phyloP scores from a whole-genome alignment of 1,140 invertebrate species.

The Ostrea edulis region DNA sequence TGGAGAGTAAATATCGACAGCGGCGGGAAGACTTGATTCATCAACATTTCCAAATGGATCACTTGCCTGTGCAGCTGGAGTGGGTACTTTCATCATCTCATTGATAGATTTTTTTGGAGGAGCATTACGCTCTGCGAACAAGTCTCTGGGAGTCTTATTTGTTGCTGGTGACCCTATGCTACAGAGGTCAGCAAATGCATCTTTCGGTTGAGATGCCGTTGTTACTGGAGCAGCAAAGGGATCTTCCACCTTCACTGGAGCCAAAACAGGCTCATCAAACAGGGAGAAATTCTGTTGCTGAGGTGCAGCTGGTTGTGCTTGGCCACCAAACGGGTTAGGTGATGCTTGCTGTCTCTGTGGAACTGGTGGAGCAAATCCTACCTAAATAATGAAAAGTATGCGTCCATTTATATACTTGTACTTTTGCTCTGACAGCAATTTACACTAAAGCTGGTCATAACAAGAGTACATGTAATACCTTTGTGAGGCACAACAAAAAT shows the following conservation, averaged over 20 bases:
- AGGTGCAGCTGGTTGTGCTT: not conserved
- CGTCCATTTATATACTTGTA: not conserved
- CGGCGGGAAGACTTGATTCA: slow-evolving; percentile 43
- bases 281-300: slow-evolving; percentile 37
- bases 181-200: slow-evolving; percentile 71
- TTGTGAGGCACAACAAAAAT: not conserved
- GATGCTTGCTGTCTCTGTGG: slow-evolving; percentile 42
- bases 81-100: slow-evolving; percentile 58
- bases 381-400: slow-evolving; percentile 27
- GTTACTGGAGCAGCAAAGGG: slow-evolving; percentile 34
- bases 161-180: slow-evolving; percentile 62
- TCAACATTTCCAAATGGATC: slow-evolving; percentile 55
- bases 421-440: not conserved
- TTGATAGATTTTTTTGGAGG: slow-evolving; percentile 71
- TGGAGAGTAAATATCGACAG: slow-evolving; percentile 43
- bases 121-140: slow-evolving; percentile 67
- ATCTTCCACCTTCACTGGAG: slow-evolving; percentile 53
- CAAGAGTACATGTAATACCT: not conserved
- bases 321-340: slow-evolving; percentile 48
- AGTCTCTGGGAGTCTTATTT: slow-evolving; percentile 65
- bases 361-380: slow-evolving; percentile 48
- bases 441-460: not conserved
- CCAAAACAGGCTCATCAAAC: slow-evolving; percentile 61
- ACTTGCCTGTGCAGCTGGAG: slow-evolving; percentile 65
- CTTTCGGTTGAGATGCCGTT: slow-evolving; percentile 43